Percentiles rank a stretch among this genome's conserved stretches.
These are phyloP conservation scores for Pseudocheirus occidentalis DNA, from an alignment of 2,797 vertebrate genomes.

Conservation along the genomic window DNA sequence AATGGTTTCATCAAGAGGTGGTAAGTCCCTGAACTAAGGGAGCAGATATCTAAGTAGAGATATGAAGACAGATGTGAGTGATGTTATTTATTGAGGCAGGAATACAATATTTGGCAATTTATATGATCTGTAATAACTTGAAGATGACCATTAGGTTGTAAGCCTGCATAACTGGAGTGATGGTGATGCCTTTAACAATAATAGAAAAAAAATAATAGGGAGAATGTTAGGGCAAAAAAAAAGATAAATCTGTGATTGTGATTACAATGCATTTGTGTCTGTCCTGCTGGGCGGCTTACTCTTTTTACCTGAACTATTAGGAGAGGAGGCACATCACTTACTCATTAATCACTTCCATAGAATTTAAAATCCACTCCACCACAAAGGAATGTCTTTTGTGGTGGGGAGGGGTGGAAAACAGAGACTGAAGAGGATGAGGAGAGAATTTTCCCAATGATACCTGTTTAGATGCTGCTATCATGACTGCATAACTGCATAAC, in stretches of 20 bases:
- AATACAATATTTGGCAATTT: background rate
- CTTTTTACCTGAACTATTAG: background rate
- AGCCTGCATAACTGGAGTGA: background rate
- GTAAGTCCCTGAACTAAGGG: background rate
- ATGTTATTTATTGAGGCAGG: background rate
- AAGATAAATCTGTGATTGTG: background rate
- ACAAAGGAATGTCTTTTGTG: background rate
- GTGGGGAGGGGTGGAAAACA: background rate
- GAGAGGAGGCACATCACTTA: background rate
- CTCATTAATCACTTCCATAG: background rate
- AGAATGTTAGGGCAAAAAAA: background rate
- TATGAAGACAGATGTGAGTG: background rate
- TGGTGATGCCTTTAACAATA: background rate
- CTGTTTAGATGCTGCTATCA: background rate
- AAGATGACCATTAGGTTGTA: background rate
- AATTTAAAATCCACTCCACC: background rate
- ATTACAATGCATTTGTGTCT: background rate
- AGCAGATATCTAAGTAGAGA: background rate
- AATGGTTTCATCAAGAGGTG: background rate
- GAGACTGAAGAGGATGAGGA: background rate
- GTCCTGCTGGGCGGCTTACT: background rate
- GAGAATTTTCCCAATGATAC: background rate
- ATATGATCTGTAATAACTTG: background rate
- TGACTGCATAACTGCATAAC: background rate
- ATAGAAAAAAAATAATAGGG: background rate